A percentile compares a stretch with the other conserved stretches of the same genome.
Conservation (phyloP, 1,140 invertebrate genomes). For the Micrasema minimum region DNA sequence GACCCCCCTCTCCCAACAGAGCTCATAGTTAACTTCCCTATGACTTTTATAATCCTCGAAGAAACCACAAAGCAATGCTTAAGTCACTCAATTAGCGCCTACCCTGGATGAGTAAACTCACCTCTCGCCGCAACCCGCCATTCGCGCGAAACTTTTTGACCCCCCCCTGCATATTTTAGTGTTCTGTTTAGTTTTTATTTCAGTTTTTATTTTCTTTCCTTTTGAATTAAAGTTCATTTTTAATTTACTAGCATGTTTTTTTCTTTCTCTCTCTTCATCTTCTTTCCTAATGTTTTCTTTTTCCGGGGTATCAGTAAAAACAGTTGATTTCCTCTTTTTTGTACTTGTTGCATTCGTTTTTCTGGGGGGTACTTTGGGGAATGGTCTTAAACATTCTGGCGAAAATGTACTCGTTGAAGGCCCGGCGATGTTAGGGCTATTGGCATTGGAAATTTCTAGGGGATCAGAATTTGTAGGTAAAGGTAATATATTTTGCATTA, state of each 20-base stretch:
- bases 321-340: conserved; percentile 9
- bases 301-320: conserved; percentile 11
- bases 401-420: not conserved
- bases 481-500: too few species aligned
- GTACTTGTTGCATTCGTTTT: not conserved
- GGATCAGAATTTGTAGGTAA: too few species aligned
- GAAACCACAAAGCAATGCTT: not conserved
- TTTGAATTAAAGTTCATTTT: too few species aligned
- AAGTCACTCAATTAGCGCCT: not conserved
- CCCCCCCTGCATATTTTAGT: not conserved
- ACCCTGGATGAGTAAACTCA: not conserved
- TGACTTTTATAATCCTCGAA: too few species aligned
- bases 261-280: not conserved
- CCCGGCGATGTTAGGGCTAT: not conserved
- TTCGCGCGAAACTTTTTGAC: not conserved
- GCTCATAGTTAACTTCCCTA: too few species aligned
- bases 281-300: conserved; percentile 5
- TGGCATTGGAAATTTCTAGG: not conserved
- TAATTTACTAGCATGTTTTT: not conserved
- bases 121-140: not conserved
- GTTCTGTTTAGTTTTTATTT: not conserved
- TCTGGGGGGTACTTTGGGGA: not conserved
- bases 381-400: conserved; percentile 6
- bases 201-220: not conserved
- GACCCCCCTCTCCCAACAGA: too few species aligned